Percentiles rank a stretch among this genome's conserved stretches.
Evolutionary conservation across 2,113 vertebrate genomes (phyloP).

Genomic region (Microtus richardsoni): DNA sequence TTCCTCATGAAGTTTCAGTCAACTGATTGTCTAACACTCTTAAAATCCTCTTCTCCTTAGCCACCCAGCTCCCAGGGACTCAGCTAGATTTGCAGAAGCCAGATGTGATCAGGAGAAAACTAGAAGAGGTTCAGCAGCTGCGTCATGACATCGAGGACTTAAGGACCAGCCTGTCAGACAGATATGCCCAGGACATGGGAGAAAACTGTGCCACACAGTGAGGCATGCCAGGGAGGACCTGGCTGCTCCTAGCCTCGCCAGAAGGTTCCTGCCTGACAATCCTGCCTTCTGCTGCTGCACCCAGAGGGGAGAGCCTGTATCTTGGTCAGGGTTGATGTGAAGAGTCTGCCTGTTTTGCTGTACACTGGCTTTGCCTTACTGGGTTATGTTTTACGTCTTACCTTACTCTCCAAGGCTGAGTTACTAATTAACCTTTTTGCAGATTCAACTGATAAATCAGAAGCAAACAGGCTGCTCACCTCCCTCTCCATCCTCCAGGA

Average conservation of each 20-base stretch:
- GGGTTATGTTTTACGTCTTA: slow-evolving; percentile 75
- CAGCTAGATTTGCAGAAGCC: slow-evolving; percentile 90
- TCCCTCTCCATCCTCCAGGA: slow-evolving; percentile 48
- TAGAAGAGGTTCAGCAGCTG: slow-evolving; percentile 93
- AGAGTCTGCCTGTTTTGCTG: slow-evolving; percentile 9
- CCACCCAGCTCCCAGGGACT: slow-evolving; percentile 83
- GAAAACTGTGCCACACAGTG: slow-evolving; percentile 98
- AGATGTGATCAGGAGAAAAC: slow-evolving; percentile 92
- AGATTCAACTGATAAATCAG: slow-evolving; percentile 31
- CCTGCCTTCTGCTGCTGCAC: slow-evolving; percentile 62
- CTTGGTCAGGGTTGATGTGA: background rate
- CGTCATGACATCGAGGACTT: slow-evolving; percentile 95
- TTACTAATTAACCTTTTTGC: slow-evolving; percentile 75
- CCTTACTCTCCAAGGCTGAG: slow-evolving; percentile 70
- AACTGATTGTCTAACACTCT: slow-evolving; percentile 24
- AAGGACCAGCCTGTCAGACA: slow-evolving; percentile 94
- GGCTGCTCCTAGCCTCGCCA: background rate
- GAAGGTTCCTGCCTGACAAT: slow-evolving; percentile 52
- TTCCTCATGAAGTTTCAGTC: background rate
- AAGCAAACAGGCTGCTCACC: slow-evolving; percentile 27
- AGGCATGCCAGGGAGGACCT: slow-evolving; percentile 57
- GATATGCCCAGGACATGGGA: slow-evolving; percentile 99
- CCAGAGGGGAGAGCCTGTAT: slow-evolving; percentile 32
- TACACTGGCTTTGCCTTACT: slow-evolving; percentile 77
- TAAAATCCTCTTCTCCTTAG: slow-evolving; percentile 83